phyloP scores from a whole-genome alignment of 2,797 vertebrate species.

The Monodelphis domestica region DNA sequence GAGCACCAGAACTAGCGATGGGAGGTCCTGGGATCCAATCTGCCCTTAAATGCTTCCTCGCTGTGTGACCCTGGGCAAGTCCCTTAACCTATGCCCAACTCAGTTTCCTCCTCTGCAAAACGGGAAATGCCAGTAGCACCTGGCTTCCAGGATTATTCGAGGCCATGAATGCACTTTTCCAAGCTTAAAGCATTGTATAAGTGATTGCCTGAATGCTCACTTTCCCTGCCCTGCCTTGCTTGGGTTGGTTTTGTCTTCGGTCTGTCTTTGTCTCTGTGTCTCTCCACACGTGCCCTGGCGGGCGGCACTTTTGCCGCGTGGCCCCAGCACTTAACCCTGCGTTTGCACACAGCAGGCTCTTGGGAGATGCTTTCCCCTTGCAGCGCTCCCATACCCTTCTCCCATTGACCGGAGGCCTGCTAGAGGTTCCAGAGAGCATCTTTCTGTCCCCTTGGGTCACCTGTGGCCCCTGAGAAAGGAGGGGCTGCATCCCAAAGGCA shows the following conservation, averaged over 20 bases:
- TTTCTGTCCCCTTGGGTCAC: background rate
- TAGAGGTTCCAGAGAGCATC: background rate
- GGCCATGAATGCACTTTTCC: background rate
- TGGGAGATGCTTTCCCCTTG: background rate
- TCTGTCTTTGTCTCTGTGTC: background rate
- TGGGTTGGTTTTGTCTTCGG: background rate
- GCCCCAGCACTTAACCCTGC: background rate
- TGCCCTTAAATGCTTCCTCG: background rate
- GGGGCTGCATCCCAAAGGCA: conserved; percentile 7
- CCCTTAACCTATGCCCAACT: background rate
- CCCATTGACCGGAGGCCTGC: background rate
- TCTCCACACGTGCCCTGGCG: too few species aligned
- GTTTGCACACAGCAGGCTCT: background rate
- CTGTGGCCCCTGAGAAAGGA: conserved; percentile 19
- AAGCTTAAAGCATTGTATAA: background rate
- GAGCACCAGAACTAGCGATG: too few species aligned
- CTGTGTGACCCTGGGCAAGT: background rate
- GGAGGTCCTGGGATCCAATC: background rate
- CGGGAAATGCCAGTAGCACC: background rate
- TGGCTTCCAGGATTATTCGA: background rate
- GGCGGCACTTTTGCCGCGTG: too few species aligned
- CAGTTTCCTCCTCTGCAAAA: background rate
- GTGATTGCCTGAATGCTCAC: background rate
- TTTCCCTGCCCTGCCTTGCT: background rate
- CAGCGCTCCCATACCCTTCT: background rate